phyloP scores from a whole-genome alignment of 2,888 invertebrate species.

The Noctua fimbriata region DNA sequence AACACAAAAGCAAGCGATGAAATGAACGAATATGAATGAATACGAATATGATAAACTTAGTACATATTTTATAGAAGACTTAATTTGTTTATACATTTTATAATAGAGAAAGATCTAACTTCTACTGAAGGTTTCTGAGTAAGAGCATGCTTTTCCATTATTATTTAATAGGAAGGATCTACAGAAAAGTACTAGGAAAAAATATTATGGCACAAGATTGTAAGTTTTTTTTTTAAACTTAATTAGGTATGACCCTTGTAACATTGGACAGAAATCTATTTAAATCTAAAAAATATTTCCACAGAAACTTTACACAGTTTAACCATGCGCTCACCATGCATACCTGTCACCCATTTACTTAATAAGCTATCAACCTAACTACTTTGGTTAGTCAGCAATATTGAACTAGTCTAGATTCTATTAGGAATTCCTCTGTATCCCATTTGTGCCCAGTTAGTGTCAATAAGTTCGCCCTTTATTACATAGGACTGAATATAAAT shows the following conservation, averaged over 20 bases:
- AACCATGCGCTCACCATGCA: slow-evolving; percentile 62
- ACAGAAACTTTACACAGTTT: background rate
- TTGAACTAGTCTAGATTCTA: background rate
- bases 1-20: slow-evolving; percentile 86
- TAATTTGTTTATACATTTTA: slow-evolving; percentile 8
- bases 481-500: background rate
- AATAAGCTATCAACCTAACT: background rate
- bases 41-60: slow-evolving; percentile 19
- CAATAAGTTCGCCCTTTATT: background rate
- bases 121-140: slow-evolving; percentile 10
- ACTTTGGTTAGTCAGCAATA: background rate
- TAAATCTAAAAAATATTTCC: background rate
- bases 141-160: slow-evolving; percentile 50
- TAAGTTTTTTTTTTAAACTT: background rate
- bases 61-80: background rate
- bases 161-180: slow-evolving; percentile 1
- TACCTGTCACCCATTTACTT: slow-evolving; percentile 38
- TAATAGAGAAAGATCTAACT: background rate
- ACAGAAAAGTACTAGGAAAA: background rate
- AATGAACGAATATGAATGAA: slow-evolving; percentile 66
- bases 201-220: background rate
- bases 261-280: background rate
- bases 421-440: background rate
- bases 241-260: background rate
- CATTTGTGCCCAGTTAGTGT: background rate